These are phyloP conservation scores for Megaceryle maxima DNA, from an alignment of 2,113 vertebrate species.

Conservation along the genomic window DNA sequence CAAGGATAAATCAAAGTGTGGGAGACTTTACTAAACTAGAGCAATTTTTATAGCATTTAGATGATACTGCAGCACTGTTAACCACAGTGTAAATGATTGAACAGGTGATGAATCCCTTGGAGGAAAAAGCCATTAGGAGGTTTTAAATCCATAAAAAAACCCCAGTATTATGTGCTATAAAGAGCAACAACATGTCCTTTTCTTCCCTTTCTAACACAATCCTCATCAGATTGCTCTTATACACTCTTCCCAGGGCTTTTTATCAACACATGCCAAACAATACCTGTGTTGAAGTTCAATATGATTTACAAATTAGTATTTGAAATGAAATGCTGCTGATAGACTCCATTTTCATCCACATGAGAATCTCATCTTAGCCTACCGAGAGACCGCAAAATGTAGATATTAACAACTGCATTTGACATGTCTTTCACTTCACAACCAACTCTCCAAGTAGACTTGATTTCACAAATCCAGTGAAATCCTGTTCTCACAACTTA, in stretches of 20 bases:
- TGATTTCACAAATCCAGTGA: background rate
- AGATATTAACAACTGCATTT: background rate
- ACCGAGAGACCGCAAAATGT: background rate
- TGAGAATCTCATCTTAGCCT: background rate
- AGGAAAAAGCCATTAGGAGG: constrained; percentile 50
- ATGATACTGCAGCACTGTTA: constrained; percentile 56
- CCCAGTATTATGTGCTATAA: constrained; percentile 17
- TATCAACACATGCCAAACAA: background rate
- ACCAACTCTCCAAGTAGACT: background rate
- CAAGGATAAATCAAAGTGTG: constrained; percentile 62
- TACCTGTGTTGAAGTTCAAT: background rate
- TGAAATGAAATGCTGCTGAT: background rate
- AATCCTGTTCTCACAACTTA: background rate
- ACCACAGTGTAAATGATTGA: constrained; percentile 66
- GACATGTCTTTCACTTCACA: background rate
- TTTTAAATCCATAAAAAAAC: constrained; percentile 44
- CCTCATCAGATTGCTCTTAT: background rate
- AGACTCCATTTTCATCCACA: background rate
- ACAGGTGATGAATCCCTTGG: constrained; percentile 59
- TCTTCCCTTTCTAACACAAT: background rate
- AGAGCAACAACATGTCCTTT: constrained; percentile 48
- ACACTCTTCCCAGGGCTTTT: background rate
- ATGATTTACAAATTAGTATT: background rate
- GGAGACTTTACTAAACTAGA: constrained; percentile 57
- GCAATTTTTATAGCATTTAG: constrained; percentile 64